Evolutionary conservation across 2,113 vertebrate species (phyloP).

Genomic region (Acanthochromis polyacanthus): DNA sequence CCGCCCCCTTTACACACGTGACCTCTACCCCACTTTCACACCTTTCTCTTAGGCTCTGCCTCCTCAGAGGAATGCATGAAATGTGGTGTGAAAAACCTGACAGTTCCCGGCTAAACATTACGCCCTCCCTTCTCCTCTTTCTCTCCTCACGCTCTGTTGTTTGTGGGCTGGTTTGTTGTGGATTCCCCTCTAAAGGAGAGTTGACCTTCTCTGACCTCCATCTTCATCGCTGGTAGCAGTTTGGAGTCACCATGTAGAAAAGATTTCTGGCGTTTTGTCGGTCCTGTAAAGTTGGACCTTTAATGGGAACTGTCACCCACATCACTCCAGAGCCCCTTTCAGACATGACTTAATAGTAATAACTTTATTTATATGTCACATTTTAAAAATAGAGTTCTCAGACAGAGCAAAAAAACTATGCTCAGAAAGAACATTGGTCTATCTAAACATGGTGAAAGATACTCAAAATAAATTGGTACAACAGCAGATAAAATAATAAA

Average conservation of each 20-base stretch:
- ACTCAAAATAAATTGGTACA: no score
- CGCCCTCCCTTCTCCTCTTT: constrained; percentile 15
- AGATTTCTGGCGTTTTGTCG: neutral
- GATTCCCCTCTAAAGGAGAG: constrained; percentile 34
- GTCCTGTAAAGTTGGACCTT: constrained; percentile 61
- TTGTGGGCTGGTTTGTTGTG: constrained; percentile 56
- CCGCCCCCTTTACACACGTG: constrained; percentile 90
- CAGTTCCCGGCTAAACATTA: constrained; percentile 61
- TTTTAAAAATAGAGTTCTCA: no score
- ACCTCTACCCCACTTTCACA: constrained; percentile 81
- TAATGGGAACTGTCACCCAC: constrained; percentile 63
- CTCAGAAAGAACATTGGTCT: no score
- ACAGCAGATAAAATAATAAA: no score
- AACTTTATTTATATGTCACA: no score
- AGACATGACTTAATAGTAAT: constrained; percentile 31
- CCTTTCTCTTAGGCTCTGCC: constrained; percentile 76
- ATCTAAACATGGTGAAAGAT: no score
- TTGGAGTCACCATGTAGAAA: neutral
- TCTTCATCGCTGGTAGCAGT: constrained; percentile 32
- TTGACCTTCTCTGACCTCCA: constrained; percentile 4
- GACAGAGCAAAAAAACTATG: no score
- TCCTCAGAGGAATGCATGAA: constrained; percentile 91
- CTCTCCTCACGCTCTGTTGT: constrained; percentile 37
- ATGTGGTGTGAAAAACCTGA: constrained; percentile 85
- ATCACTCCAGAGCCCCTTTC: constrained; percentile 48